Evolutionary conservation across 2,888 invertebrate genomes (phyloP).

Genomic region (Cacoxenus indagator): DNA sequence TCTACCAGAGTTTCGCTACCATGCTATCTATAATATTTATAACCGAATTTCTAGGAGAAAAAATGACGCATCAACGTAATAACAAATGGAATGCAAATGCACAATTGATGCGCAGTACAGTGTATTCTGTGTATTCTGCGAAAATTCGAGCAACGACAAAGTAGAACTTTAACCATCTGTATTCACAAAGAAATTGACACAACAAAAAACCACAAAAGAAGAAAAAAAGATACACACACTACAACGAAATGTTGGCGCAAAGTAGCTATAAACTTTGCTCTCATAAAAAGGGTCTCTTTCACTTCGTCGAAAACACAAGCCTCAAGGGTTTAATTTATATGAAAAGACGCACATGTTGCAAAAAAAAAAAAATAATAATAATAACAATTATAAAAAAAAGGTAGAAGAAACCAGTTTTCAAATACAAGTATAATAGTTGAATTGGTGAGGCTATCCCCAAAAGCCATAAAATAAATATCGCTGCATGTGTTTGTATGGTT

Average conservation of each 20-base stretch:
- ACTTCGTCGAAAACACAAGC: neutral
- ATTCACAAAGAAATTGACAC: neutral
- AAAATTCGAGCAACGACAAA: neutral
- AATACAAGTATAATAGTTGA: conserved; percentile 9
- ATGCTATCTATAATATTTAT: too few species aligned
- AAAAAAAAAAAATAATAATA: neutral
- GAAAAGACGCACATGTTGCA: neutral
- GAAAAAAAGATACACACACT: neutral
- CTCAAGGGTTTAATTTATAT: conserved; percentile 9
- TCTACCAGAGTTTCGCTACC: too few species aligned
- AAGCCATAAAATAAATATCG: neutral
- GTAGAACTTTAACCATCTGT: neutral
- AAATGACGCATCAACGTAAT: too few species aligned
- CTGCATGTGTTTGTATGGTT: neutral
- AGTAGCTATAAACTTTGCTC: neutral
- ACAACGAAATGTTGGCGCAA: neutral
- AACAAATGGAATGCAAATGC: too few species aligned
- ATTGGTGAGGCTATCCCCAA: neutral
- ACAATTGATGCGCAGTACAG: neutral
- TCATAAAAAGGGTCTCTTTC: neutral
- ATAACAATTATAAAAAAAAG: neutral
- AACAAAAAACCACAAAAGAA: neutral
- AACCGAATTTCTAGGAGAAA: too few species aligned
- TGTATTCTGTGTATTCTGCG: neutral
- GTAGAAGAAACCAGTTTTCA: conserved; percentile 1